phyloP scores from a whole-genome alignment of 64 coral and sea anemone genomes.

The Montipora foliosa region DNA sequence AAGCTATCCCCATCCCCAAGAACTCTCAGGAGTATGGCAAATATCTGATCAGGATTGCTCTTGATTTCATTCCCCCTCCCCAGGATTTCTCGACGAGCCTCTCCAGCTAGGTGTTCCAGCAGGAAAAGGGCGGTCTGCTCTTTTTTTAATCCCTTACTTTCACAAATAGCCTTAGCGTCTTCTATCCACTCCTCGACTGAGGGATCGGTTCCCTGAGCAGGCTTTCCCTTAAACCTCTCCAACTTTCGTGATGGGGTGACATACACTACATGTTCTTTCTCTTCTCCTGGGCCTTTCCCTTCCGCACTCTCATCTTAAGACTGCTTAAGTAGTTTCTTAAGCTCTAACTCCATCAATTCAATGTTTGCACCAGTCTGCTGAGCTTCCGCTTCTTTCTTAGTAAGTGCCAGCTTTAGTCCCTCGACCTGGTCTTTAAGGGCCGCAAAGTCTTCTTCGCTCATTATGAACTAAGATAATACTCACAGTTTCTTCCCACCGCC shows the following conservation, averaged over 20 bases:
- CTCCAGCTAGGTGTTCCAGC: conserved; percentile 56
- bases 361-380: neutral
- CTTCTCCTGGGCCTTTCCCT: neutral
- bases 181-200: conserved; percentile 57
- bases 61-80: conserved; percentile 38
- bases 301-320: neutral
- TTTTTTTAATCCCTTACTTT: conserved; percentile 32
- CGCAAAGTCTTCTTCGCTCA: too few relatives aligned
- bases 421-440: too few relatives aligned
- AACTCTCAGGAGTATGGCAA: conserved; percentile 50
- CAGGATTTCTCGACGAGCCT: conserved; percentile 57
- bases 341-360: conserved; percentile 13
- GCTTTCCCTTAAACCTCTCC: conserved; percentile 54
- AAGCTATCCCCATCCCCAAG: conserved; percentile 77
- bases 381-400: too few relatives aligned
- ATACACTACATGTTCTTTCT: conserved; percentile 45
- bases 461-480: too few relatives aligned
- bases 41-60: conserved; percentile 54
- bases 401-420: too few relatives aligned
- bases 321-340: neutral
- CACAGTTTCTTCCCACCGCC: too few relatives aligned
- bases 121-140: conserved; percentile 28
- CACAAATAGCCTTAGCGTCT: conserved; percentile 36
- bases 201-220: conserved; percentile 35
- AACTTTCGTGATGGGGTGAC: conserved; percentile 49